Percentiles rank a stretch among this genome's conserved stretches.
Conservation (phyloP, 2,888 invertebrate genomes). For the Agrotis puta region DNA sequence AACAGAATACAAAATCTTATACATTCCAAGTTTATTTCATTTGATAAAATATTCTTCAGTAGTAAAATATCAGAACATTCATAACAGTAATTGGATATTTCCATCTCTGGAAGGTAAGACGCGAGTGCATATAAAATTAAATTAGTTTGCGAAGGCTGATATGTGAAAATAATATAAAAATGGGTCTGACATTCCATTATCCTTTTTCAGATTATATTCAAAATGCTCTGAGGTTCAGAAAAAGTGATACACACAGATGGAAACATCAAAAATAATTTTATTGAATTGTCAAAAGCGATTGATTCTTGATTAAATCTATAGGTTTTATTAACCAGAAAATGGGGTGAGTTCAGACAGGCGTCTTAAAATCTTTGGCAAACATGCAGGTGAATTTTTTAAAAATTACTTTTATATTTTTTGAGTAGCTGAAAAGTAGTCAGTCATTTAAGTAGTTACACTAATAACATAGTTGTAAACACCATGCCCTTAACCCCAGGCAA, state of each 20-base stretch:
- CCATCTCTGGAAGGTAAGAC: constrained; percentile 32
- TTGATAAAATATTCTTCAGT: constrained; percentile 43
- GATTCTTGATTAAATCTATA: no score
- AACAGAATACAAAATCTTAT: constrained; percentile 12
- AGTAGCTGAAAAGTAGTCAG: neutral
- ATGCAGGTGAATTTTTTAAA: no score
- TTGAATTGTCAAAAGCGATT: neutral
- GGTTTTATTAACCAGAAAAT: no score
- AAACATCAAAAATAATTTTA: neutral
- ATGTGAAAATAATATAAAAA: constrained; percentile 33
- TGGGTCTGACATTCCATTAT: neutral
- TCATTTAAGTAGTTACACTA: constrained; percentile 14
- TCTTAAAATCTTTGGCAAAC: no score
- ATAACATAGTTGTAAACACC: constrained; percentile 50
- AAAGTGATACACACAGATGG: no score
- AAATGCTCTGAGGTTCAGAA: neutral
- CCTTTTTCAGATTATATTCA: neutral
- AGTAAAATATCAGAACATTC: constrained; percentile 37
- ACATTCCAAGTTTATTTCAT: constrained; percentile 24
- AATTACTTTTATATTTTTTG: neutral
- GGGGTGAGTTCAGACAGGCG: no score
- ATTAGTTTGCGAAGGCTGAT: constrained; percentile 29
- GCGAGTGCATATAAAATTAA: constrained; percentile 33
- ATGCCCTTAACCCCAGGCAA: constrained; percentile 65
- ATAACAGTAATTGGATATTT: constrained; percentile 53